These are phyloP conservation scores for Clarias magur DNA, from an alignment of 2,113 vertebrate genomes.

Conservation along the genomic window DNA sequence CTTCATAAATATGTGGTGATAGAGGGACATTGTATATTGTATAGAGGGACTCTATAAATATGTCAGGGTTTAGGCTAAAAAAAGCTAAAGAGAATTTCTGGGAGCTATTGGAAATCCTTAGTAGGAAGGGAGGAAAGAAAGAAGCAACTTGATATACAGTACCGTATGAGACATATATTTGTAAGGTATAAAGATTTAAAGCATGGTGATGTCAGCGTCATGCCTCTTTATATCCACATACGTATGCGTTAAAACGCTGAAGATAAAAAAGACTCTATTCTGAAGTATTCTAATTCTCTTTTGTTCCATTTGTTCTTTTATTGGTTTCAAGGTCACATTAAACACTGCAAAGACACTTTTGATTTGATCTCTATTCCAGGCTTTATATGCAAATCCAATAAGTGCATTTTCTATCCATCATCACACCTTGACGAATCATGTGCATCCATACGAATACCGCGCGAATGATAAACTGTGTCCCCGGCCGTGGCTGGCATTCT, in stretches of 20 bases:
- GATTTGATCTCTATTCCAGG: not conserved
- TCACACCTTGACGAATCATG: not conserved
- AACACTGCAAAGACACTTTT: not conserved
- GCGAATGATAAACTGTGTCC: not conserved
- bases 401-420: not conserved
- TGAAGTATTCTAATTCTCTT: too few relatives aligned
- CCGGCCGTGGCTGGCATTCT: not conserved
- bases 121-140: not conserved
- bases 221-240: not conserved
- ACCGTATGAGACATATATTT: not conserved
- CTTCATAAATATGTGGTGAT: not conserved
- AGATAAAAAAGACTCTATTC: not conserved
- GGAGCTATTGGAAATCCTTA: not conserved
- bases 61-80: not conserved
- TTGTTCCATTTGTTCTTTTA: not conserved
- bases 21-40: too few relatives aligned
- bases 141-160: not conserved
- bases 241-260: not conserved
- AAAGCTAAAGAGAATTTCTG: not conserved
- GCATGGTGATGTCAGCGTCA: not conserved
- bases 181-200: not conserved
- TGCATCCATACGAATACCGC: not conserved
- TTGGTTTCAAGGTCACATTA: not conserved
- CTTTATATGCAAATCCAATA: not conserved
- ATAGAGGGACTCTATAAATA: not conserved